Conservation (phyloP, 1,140 invertebrate genomes). For the Linepithema humile region DNA sequence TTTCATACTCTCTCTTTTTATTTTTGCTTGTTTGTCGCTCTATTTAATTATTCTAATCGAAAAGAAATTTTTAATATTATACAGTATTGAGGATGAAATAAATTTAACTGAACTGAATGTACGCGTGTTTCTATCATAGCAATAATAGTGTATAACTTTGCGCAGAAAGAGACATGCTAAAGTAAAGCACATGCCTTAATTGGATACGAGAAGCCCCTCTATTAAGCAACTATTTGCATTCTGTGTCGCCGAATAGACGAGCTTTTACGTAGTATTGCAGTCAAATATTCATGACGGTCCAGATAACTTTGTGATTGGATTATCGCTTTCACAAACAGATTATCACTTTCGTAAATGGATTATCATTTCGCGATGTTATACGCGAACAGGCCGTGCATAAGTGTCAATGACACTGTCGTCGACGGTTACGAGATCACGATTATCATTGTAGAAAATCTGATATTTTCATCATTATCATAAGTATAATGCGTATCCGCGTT, state of each 20-base stretch:
- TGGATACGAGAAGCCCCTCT: slow-evolving; percentile 79
- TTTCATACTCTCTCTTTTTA: background rate
- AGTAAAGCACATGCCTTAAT: slow-evolving; percentile 76
- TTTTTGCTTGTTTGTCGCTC: background rate
- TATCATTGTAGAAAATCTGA: slow-evolving; percentile 2
- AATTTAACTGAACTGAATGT: too few relatives aligned
- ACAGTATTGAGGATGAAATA: background rate
- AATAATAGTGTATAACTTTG: slow-evolving; percentile 48
- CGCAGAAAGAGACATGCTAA: slow-evolving; percentile 46
- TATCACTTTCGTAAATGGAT: slow-evolving; percentile 27
- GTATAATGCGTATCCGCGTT: background rate
- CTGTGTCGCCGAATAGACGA: slow-evolving; percentile 70
- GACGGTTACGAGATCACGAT: background rate
- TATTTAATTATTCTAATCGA: background rate
- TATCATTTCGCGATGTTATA: slow-evolving; percentile 18
- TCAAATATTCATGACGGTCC: slow-evolving; percentile 40
- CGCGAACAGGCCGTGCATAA: too few relatives aligned
- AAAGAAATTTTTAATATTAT: background rate
- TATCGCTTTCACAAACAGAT: slow-evolving; percentile 11
- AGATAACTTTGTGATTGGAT: slow-evolving; percentile 16
- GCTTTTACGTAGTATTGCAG: slow-evolving; percentile 29
- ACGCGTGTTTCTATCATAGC: background rate
- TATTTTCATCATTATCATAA: background rate
- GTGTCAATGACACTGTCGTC: background rate
- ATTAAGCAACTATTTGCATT: slow-evolving; percentile 67